phyloP scores from a whole-genome alignment of 2,113 vertebrate genomes.

The Acinonyx jubatus region DNA sequence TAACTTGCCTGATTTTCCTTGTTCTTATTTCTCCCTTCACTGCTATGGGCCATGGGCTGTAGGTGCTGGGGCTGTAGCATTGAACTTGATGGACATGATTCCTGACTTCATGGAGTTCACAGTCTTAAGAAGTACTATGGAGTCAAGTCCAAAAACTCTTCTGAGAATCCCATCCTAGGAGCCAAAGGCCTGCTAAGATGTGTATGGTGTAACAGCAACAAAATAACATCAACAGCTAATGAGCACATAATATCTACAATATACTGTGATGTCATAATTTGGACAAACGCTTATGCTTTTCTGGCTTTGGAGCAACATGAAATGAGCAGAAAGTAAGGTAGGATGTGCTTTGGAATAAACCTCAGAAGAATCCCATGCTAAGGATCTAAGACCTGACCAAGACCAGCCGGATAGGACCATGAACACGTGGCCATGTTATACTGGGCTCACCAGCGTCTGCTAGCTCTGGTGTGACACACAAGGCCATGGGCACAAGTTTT shows the following conservation, averaged over 20 bases:
- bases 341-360: background rate
- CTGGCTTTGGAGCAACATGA: background rate
- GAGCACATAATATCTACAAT: background rate
- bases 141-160: background rate
- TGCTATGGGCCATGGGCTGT: background rate
- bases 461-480: background rate
- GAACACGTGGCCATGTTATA: background rate
- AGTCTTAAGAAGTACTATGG: background rate
- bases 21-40: background rate
- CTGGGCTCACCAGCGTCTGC: background rate
- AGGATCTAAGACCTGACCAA: background rate
- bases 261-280: background rate
- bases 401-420: background rate
- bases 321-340: background rate
- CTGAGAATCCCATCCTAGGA: background rate
- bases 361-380: background rate
- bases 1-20: constrained; percentile 19
- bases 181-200: background rate
- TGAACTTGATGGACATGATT: background rate
- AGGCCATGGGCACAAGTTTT: background rate
- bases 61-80: background rate
- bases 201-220: background rate
- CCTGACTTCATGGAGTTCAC: background rate
- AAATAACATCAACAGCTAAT: background rate
- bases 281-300: background rate